Evolutionary conservation across 2,113 vertebrate genomes (phyloP), one percentile per base, ranked within the genome.

Genomic region (Labrus mixtus): DNA sequence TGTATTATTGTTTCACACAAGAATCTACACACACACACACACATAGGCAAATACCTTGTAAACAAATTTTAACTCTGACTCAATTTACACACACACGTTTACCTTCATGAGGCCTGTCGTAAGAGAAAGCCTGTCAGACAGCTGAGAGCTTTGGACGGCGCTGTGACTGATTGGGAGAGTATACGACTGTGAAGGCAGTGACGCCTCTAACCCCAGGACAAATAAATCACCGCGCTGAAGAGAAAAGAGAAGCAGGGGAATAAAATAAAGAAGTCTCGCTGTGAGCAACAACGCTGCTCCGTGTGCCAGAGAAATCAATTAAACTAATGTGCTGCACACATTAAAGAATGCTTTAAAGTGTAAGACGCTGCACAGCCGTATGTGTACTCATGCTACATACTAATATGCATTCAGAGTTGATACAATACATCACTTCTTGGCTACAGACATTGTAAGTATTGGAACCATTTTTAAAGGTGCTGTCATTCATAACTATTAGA

Each of bases 191-290:
- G 85, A 89, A 86, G 79, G 81, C 87, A 78, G 72, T 61, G 85
- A 78, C 75, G 68, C 70, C 66, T 83, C 78, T 15, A 71, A 78
- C 84, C 78, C 71, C 39, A 55, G 61, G 73, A 87, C 70, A 74
- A 79, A 90, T 90, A 83, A 80, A 90, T 91, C 84, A 89, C 73
- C 8, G n/a, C 6, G 68, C 70, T 11, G 77, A 71, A 53, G 71
- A 80, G 81, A 83, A 48, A 78, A 78, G 78, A 79, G 76, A 59
- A 66, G 51, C 59, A 29, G 69, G 70, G 53, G 62, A 77, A 69
- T 57, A 76, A 81, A 76, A 79, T 62, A 64, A 81, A 84, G 73
- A 78, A 65, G 79, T 63, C 53, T 68, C 46, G 9, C 75, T 61
- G 83, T 54, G 71, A 60, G 64, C 66, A 80, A 66, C 15, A 59